A percentile compares a stretch with the other conserved stretches of the same genome.
These are phyloP conservation scores for Formicarius rufipectus DNA, from an alignment of 2,113 vertebrate genomes.

Conservation along the genomic window DNA sequence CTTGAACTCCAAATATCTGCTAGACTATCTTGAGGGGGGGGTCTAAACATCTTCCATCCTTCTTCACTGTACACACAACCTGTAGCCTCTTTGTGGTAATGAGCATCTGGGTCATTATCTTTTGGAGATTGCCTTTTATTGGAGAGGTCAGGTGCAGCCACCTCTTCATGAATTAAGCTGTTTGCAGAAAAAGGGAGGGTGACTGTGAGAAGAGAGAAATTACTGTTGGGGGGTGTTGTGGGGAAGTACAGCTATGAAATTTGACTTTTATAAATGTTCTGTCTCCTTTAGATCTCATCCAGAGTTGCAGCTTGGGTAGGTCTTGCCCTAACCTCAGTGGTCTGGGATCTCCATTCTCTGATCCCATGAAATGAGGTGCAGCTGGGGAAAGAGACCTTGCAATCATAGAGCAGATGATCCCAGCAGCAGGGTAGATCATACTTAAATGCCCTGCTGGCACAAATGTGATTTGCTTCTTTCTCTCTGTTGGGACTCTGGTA, in stretches of 20 bases:
- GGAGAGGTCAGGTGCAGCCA: background rate
- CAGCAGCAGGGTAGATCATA: background rate
- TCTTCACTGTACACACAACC: background rate
- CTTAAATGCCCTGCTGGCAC: background rate
- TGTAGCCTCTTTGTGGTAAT: background rate
- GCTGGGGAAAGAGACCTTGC: background rate
- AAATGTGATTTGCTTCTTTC: background rate
- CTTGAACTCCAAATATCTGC: background rate
- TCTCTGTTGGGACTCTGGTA: background rate
- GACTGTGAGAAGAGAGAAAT: background rate
- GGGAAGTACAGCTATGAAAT: background rate
- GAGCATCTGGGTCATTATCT: background rate
- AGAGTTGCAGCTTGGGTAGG: constrained; percentile 59
- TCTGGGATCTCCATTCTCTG: constrained; percentile 21
- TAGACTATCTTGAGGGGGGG: background rate
- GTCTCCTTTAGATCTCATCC: constrained; percentile 54
- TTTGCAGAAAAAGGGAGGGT: background rate
- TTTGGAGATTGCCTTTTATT: background rate
- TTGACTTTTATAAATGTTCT: constrained; percentile 35
- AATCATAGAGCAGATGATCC: background rate
- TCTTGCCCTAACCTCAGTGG: constrained; percentile 1
- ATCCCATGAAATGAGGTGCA: constrained; percentile 33
- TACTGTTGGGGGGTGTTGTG: background rate
- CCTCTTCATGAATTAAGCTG: background rate
- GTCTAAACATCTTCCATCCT: background rate